Evolutionary conservation across 2,797 vertebrate species (phyloP).

Genomic region (Furcifer pardalis): DNA sequence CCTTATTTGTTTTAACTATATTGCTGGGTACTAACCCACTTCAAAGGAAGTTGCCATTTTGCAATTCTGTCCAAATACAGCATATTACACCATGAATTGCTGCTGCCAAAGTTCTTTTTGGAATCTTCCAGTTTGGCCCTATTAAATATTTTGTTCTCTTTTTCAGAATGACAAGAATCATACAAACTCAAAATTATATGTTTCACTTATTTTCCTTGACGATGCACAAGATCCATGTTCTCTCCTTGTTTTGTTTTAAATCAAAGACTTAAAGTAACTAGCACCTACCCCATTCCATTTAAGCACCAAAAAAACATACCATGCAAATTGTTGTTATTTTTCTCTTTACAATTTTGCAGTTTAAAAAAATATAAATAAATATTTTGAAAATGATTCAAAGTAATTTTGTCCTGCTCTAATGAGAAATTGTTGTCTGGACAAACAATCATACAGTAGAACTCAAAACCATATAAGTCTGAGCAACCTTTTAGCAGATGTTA

Average conservation of each 20-base stretch:
- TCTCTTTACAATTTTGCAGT: too few species aligned
- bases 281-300: not conserved
- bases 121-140: constrained; percentile 5
- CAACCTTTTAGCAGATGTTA: not conserved
- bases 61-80: not conserved
- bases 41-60: constrained; percentile 1
- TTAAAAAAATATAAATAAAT: not conserved
- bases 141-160: constrained; percentile 16
- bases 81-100: not conserved
- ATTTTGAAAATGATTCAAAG: not conserved
- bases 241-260: not conserved
- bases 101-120: not conserved
- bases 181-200: constrained; percentile 5
- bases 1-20: not conserved
- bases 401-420: not conserved
- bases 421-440: not conserved
- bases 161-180: constrained; percentile 15
- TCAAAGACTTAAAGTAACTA: constrained; percentile 6
- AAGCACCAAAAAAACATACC: not conserved
- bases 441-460: not conserved
- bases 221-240: not conserved
- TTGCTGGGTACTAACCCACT: not conserved
- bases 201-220: not conserved
- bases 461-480: too few species aligned
- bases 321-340: not conserved